Evolutionary conservation across 2,888 invertebrate species (phyloP).

Genomic region (Chymomyza fuscimana): DNA sequence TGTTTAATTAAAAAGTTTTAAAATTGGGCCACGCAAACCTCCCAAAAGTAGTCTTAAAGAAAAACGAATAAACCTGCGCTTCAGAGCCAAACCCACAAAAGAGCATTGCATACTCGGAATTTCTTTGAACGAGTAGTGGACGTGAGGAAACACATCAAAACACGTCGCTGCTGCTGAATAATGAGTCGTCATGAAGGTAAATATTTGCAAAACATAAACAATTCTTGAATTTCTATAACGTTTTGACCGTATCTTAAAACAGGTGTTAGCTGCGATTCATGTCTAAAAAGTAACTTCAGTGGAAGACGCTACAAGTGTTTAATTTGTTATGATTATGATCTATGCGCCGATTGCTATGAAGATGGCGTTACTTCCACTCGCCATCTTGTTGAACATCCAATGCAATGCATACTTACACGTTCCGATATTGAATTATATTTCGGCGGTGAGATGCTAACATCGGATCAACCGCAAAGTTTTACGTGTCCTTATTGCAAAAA

Average conservation of each 20-base stretch:
- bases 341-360: conserved; percentile 98
- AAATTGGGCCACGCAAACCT: neutral
- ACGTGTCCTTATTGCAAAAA: conserved; percentile 98
- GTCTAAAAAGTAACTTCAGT: conserved; percentile 97
- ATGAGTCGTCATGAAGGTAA: conserved; percentile 98
- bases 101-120: neutral
- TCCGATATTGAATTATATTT: conserved; percentile 98
- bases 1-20: conserved; percentile 1
- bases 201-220: neutral
- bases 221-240: neutral
- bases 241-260: conserved; percentile 35
- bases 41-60: neutral
- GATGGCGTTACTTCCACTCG: conserved; percentile 93
- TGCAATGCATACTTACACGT: conserved; percentile 99
- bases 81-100: neutral
- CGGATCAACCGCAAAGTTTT: conserved; percentile 96
- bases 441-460: conserved; percentile 94
- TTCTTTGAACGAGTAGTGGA: conserved; percentile 36
- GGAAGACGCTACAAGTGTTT: conserved; percentile 99
- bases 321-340: conserved; percentile 99
- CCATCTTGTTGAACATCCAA: conserved; percentile 97
- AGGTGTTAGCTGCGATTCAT: conserved; percentile 99
- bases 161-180: conserved; percentile 76
- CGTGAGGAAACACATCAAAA: conserved; percentile 36
- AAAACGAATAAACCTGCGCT: neutral